Evolutionary conservation across 23 tunicate species (phyloP), one percentile per base, ranked within the genome.

Genomic region (Ascidia mentula): DNA sequence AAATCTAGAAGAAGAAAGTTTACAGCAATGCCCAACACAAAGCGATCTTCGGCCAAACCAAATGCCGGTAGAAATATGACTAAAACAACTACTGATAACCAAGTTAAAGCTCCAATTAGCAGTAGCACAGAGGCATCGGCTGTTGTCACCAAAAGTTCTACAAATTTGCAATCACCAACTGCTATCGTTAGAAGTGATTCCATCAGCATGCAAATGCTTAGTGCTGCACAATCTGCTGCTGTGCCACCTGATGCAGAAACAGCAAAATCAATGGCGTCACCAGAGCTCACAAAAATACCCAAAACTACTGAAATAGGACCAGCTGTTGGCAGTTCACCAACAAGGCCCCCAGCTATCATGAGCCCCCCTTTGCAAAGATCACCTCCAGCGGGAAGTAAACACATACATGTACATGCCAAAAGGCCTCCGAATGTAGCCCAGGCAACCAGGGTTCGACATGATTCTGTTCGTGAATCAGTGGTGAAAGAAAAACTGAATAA

Each of bases 361-460:
- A 70, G 35, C 32, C 32, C 37, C 2, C 30, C 37, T 3, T 2
- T 32, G 8, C 37, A 70, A 28, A 32, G 38, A 70, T 34, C 74
- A 70, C 74, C 74, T 30, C 37, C 17, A 6, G 5, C 74, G 17
- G 38, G 38, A 9, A 33, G 38, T 70, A 32, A 33, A 33, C 37
- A 20, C 5, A 32, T 28, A 6, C 34, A 70, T 70, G 24, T n/a
- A 20, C 37, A 34, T 32, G 74, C 36, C 38, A 32, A 6, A 36
- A 33, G 74, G 9, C 38, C 38, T 30, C 74, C 74, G 38, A 70
- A 70, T 70, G 37, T 70, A 30, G 74, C 8, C 4, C 74, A 70
- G 32, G 74, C 74, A 28, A 70, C 38, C 6, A 70, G 74, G 35
- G 38, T 70, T 3, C 74, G 74, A 32, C 74, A 70, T 70, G 74